phyloP scores from a whole-genome alignment of 2,888 invertebrate species.

The Apodemia duryi region DNA sequence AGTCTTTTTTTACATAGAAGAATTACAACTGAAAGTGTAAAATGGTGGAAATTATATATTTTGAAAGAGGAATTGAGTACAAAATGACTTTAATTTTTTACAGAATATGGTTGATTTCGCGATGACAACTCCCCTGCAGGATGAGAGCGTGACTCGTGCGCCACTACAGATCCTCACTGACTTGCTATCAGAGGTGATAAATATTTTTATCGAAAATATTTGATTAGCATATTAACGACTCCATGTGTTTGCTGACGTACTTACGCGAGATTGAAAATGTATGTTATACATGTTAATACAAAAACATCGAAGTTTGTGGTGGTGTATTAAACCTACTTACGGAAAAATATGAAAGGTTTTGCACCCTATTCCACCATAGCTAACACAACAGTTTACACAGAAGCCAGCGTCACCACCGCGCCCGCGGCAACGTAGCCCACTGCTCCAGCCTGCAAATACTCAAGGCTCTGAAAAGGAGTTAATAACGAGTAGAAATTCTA shows the following conservation, averaged over 20 bases:
- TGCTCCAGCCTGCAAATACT: no score
- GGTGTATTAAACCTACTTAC: background rate
- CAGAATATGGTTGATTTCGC: conserved; percentile 88
- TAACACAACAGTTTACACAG: no score
- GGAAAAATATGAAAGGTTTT: background rate
- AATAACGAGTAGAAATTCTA: no score
- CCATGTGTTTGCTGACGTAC: background rate
- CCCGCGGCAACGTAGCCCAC: no score
- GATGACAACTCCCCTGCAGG: conserved; percentile 86
- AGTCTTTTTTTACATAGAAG: no score
- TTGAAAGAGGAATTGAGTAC: background rate
- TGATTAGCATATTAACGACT: conserved; percentile 18
- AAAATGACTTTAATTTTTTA: conserved; percentile 47
- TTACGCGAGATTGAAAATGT: background rate
- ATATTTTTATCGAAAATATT: conserved; percentile 20
- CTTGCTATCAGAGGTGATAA: conserved; percentile 80
- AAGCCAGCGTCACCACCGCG: no score
- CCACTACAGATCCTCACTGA: conserved; percentile 86
- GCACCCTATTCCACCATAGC: no score
- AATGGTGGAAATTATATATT: no score
- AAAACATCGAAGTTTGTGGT: background rate
- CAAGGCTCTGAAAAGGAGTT: no score
- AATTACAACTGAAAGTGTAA: no score
- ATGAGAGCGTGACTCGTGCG: conserved; percentile 85
- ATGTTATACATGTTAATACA: background rate